phyloP scores from a whole-genome alignment of 2,888 invertebrate genomes.

The Idaea aversata region DNA sequence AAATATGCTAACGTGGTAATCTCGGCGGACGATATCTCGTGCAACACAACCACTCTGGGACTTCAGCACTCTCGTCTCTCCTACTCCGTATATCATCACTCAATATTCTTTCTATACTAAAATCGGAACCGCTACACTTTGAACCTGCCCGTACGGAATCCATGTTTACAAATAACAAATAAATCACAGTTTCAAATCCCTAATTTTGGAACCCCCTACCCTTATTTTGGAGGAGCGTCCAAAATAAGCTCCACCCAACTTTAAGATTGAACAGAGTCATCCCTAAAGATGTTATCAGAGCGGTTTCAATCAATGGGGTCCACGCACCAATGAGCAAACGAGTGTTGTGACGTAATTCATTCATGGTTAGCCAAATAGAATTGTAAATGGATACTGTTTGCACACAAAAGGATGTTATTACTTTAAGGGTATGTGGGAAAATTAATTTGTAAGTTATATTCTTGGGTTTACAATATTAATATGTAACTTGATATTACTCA shows the following conservation, averaged over 20 bases:
- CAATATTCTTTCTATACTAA: constrained; percentile 82
- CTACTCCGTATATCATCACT: constrained; percentile 60
- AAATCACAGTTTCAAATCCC: constrained; percentile 12
- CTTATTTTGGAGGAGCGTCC: constrained; percentile 37
- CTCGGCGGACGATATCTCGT: constrained; percentile 87
- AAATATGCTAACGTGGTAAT: constrained; percentile 80
- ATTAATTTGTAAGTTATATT: constrained; percentile 74
- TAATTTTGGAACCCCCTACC: constrained; percentile 24
- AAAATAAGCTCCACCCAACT: constrained; percentile 45
- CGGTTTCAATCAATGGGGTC: constrained; percentile 49
- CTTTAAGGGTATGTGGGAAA: constrained; percentile 78
- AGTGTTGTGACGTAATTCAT: constrained; percentile 75
- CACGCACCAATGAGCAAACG: constrained; percentile 56
- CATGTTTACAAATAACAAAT: neutral
- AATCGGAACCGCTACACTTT: constrained; percentile 69
- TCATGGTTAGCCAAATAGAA: constrained; percentile 62
- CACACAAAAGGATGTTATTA: constrained; percentile 75
- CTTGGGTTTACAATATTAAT: constrained; percentile 31
- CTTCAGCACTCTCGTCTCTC: constrained; percentile 34
- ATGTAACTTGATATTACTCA: constrained; percentile 40
- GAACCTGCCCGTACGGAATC: constrained; percentile 45
- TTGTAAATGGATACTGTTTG: constrained; percentile 73
- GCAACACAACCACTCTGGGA: constrained; percentile 84
- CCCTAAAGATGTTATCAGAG: constrained; percentile 52
- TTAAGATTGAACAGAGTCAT: constrained; percentile 23